Base-by-base conservation (phyloP, 2,888 invertebrate species). In the Microplitis deprimator region DNA sequence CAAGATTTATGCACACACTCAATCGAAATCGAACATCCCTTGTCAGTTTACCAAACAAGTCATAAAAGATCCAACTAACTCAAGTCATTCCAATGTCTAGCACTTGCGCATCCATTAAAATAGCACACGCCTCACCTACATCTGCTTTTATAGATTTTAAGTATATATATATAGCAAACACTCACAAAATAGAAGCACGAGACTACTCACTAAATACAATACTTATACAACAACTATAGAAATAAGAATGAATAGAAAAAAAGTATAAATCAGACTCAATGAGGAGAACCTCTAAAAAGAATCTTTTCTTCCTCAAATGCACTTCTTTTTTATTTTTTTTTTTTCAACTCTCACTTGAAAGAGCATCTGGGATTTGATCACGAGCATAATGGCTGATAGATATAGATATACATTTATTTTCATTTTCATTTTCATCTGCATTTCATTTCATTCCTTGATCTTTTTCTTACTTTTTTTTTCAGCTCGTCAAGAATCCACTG, bases 21-120 rank as follows among this genome's bases (percentile, higher is more conserved):
- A 61, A 77, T 68, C 68, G 68, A 62, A 77, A 77, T 77, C 73
- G 73, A 76, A 76, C 68, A 62, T 73, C 62, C 76, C 72, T 68
- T 38, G 70, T 70, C 29, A 73, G 72, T 76, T 76, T 72, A 68
- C 76, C 72, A 72, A 68, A 71, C 67, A 76, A 76, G 67, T 76
- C 71, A 65, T 76, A 76, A 76, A 76, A 71, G 72, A 76, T 59
- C 64, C 67, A 38, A 62, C 71, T 59, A 29, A 20, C 7, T 61
- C 41, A 50, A 65, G 65, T 29, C 39, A 61, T 61, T 71, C 71
- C 71, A 61, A 20, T 38, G 62, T 61, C 71, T 71, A 50, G 61
- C 71, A 61, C 50, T 29, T 68, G 17, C 62, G 29, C 5, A 20
- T 13, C 65, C 65, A 65, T 38, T 29, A 65, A 29, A 64, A 13